phyloP scores from a whole-genome alignment of 53 echinoderm and acorn worm species.

The Patiria pectinifera region DNA sequence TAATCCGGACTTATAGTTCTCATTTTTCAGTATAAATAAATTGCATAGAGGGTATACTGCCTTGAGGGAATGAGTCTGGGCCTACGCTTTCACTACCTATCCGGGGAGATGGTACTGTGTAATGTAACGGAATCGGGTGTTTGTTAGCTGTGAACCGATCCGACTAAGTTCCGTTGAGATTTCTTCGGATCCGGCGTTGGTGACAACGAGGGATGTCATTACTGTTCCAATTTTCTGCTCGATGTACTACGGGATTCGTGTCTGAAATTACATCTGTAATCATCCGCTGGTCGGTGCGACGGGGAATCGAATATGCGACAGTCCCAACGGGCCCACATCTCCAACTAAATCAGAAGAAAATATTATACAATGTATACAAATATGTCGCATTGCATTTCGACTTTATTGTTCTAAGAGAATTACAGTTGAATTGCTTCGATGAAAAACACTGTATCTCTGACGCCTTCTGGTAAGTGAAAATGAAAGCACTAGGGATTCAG shows the following conservation, averaged over 20 bases:
- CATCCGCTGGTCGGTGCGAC: background rate
- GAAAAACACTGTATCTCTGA: too few species aligned
- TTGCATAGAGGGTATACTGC: background rate
- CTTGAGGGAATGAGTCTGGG: background rate
- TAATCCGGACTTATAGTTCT: background rate
- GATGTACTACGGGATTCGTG: background rate
- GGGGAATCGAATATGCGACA: background rate
- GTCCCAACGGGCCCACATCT: background rate
- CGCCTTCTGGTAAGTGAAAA: too few species aligned
- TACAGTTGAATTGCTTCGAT: too few species aligned
- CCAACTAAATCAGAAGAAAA: background rate
- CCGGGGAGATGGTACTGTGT: background rate
- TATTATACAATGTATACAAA: background rate
- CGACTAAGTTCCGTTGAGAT: background rate
- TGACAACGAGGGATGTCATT: constrained; percentile 16
- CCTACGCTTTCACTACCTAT: background rate
- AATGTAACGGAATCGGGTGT: background rate
- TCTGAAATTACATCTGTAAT: constrained; percentile 16
- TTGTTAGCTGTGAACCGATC: background rate
- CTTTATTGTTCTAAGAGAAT: background rate
- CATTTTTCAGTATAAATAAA: constrained; percentile 12
- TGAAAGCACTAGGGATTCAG: too few species aligned
- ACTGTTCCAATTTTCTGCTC: constrained; percentile 48
- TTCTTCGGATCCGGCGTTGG: constrained; percentile 1
- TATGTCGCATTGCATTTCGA: background rate